Conservation (phyloP, 2,113 vertebrate genomes). For the Pedetes capensis region DNA sequence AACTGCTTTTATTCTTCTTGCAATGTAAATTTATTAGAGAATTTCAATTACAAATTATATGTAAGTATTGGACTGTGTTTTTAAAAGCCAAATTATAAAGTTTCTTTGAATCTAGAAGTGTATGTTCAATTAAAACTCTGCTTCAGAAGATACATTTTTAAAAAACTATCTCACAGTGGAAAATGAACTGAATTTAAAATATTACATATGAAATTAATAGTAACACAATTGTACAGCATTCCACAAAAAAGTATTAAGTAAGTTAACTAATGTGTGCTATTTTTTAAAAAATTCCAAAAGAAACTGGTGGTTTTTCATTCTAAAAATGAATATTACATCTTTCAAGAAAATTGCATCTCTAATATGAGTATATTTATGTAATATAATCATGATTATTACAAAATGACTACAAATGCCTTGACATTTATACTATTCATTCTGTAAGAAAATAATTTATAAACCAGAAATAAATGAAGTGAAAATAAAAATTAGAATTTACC, state of each 20-base stretch:
- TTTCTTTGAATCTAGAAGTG: not conserved
- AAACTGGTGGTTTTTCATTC: not conserved
- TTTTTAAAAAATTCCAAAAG: constrained; percentile 16
- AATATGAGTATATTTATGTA: not conserved
- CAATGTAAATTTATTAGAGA: not conserved
- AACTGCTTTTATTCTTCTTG: constrained; percentile 11
- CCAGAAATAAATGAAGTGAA: not conserved
- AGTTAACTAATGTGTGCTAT: not conserved
- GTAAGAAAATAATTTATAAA: constrained; percentile 22
- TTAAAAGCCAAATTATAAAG: not conserved
- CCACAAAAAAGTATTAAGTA: not conserved
- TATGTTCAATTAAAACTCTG: constrained; percentile 1
- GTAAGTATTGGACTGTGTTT: not conserved
- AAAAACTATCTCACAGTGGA: not conserved
- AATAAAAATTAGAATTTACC: not conserved
- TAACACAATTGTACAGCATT: not conserved
- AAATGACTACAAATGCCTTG: not conserved
- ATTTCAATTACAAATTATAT: constrained; percentile 26
- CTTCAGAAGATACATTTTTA: not conserved
- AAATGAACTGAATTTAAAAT: constrained; percentile 19
- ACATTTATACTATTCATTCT: not conserved
- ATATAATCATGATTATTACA: not conserved
- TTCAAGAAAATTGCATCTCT: constrained; percentile 25
- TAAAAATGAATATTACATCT: constrained; percentile 9
- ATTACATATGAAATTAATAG: constrained; percentile 4